Base-by-base conservation (phyloP, 2,113 vertebrate species). In the Butorides virescens region DNA sequence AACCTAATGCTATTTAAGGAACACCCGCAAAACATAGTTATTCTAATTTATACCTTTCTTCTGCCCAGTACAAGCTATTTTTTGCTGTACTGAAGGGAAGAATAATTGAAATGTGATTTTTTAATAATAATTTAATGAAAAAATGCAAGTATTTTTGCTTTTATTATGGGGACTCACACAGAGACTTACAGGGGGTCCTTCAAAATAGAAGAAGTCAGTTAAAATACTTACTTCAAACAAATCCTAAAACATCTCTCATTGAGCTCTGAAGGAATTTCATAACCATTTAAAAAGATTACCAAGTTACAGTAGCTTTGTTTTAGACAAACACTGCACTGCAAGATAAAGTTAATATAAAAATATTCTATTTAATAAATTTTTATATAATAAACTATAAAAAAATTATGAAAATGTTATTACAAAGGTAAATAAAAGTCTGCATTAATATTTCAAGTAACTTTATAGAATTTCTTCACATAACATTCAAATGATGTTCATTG, bases 271-370 rank as follows among this genome's bases (percentile, higher is more conserved):
- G 27, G 39, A 91, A 73, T 44, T 85, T 94, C 88, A 80, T 67
- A 93, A 93, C 55, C 62, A 85, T 66, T 90, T 65, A 42, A 90
- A 94, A 80, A 68, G 32, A 26, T 76, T 67, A 88, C 56, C 55
- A 96, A 68, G 11, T 50, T 42, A 83, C 14, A 83, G 90, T 85
- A 94, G 70, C 44, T 97, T 97, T 97, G 95, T 95, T 97, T 95
- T 86, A 92, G 58, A 93, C 36, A 94, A 96, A 96, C 72, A 94
- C 47, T 84, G 85, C 84, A 96, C 29, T 91, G 85, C 83, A 90
- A 97, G 23, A 63, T 94, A 81, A 92, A 91, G 61, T 71, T 49
- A 80, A 90, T 96, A 98, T 74, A 98, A 98, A 98, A 98, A 98
- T 96, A 98, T 80, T 50, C 53, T 81, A 75, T 95, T 95, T 97